Evolutionary conservation across 2,888 invertebrate species (phyloP).

Genomic region (Lathronympha strigana): DNA sequence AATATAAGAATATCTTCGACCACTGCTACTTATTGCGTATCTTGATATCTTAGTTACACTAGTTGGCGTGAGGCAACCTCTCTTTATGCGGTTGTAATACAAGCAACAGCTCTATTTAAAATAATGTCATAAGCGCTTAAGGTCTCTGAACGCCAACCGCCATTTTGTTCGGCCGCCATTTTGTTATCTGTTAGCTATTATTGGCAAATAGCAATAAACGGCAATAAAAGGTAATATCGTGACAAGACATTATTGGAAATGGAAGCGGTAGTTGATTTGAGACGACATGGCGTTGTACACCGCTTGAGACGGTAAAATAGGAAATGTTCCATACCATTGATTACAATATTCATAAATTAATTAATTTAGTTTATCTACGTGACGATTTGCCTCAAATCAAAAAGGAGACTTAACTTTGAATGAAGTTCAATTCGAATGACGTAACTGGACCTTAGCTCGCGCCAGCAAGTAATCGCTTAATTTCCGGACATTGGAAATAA

Average conservation of each 20-base stretch:
- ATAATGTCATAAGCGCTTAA: not conserved
- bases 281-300: not conserved
- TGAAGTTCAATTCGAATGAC: too few relatives aligned
- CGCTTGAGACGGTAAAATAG: not conserved
- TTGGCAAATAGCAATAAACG: conserved; percentile 35
- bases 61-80: not conserved
- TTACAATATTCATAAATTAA: not conserved
- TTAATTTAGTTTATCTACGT: too few relatives aligned
- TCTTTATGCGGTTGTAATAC: not conserved
- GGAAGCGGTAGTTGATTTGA: conserved; percentile 14
- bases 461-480: too few relatives aligned
- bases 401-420: too few relatives aligned
- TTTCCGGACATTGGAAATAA: too few relatives aligned
- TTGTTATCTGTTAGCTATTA: conserved; percentile 30
- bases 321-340: not conserved
- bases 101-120: not conserved
- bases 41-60: not conserved
- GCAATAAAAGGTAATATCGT: conserved; percentile 38
- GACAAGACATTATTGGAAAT: conserved; percentile 39
- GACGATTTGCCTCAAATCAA: too few relatives aligned
- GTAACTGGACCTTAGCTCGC: too few relatives aligned
- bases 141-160: not conserved
- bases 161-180: conserved; percentile 5
- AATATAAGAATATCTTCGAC: too few relatives aligned
- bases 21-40: too few relatives aligned